Evolutionary conservation across 2,113 vertebrate genomes (phyloP).

Genomic region (Tachycineta bicolor): DNA sequence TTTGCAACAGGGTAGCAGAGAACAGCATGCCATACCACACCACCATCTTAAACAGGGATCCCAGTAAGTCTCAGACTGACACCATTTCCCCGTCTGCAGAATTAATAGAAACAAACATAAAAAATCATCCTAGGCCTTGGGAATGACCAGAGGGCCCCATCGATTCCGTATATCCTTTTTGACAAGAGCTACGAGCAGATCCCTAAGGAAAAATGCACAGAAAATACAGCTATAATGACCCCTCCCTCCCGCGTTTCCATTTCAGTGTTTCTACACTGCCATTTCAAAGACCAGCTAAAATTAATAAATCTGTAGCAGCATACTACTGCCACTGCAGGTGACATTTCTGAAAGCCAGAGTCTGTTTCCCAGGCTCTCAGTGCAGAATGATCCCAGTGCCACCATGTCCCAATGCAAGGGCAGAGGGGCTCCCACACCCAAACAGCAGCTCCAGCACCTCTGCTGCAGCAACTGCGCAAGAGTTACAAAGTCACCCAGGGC

Average conservation of each 20-base stretch:
- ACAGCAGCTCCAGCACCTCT: neutral
- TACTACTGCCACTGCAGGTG: fast-evolving
- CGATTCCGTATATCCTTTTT: neutral
- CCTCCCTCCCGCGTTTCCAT: neutral
- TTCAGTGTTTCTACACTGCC: neutral
- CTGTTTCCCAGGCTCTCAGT: neutral
- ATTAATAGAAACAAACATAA: neutral
- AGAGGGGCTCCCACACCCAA: neutral
- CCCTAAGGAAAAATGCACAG: neutral
- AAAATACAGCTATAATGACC: neutral
- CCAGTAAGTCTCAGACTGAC: neutral
- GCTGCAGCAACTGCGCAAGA: neutral
- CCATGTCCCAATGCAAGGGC: fast-evolving
- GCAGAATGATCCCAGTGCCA: neutral
- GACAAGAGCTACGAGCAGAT: conserved; percentile 1
- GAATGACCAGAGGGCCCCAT: neutral
- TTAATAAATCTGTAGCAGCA: neutral
- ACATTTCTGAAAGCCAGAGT: neutral
- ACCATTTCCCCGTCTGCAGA: neutral
- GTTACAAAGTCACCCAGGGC: neutral
- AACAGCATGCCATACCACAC: neutral
- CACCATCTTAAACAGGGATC: neutral
- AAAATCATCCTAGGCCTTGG: neutral
- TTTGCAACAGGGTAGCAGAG: neutral
- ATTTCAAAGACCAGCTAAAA: neutral